These are phyloP conservation scores for Choloepus hoffmanni DNA, from an alignment of 2,113 vertebrate species.

Conservation along the genomic window DNA sequence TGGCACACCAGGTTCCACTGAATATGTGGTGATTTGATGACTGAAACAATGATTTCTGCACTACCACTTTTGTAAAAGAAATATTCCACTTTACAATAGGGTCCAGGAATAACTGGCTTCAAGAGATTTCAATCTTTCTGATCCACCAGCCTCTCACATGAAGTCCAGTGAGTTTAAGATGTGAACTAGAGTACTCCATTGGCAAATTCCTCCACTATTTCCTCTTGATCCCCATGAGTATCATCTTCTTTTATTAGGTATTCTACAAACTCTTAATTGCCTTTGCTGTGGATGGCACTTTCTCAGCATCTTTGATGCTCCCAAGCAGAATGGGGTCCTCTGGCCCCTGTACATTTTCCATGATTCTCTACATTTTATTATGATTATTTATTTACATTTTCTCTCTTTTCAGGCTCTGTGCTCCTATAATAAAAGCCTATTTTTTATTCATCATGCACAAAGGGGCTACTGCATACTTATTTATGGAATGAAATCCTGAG, in stretches of 20 bases:
- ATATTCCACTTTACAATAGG: background rate
- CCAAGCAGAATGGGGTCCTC: background rate
- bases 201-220: background rate
- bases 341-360: background rate
- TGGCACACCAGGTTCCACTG: background rate
- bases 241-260: background rate
- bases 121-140: background rate
- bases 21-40: background rate
- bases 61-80: background rate
- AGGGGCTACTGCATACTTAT: background rate
- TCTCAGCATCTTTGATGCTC: background rate
- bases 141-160: background rate
- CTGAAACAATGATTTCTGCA: background rate
- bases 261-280: background rate
- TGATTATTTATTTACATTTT: constrained; percentile 5
- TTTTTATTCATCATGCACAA: background rate
- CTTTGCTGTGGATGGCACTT: background rate
- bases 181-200: background rate
- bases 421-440: background rate
- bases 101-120: background rate
- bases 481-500: background rate
- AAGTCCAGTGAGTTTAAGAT: background rate
- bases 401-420: background rate
- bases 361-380: background rate
- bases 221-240: background rate